Evolutionary conservation across 2,888 invertebrate genomes (phyloP).

Genomic region (Euspilapteryx auroguttella): DNA sequence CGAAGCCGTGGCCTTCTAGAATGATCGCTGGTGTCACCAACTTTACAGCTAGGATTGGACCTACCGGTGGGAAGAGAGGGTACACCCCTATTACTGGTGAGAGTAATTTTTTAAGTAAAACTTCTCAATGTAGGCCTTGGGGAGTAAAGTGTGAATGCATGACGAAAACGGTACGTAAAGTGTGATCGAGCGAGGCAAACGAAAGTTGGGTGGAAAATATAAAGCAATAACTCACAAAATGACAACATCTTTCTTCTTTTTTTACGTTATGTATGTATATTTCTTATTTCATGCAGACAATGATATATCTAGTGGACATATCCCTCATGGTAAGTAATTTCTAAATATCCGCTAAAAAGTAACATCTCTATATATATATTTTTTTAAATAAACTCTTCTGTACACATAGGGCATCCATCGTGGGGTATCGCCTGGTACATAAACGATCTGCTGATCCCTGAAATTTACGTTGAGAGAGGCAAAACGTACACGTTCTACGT

Average conservation of each 20-base stretch:
- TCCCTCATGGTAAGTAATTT: conserved; percentile 22
- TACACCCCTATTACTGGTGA: conserved; percentile 78
- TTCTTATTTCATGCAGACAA: conserved; percentile 52
- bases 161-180: too few species aligned
- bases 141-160: too few species aligned
- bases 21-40: conserved; percentile 63
- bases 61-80: conserved; percentile 79
- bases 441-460: conserved; percentile 87
- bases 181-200: too few species aligned
- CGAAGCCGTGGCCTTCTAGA: conserved; percentile 71
- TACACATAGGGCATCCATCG: conserved; percentile 68
- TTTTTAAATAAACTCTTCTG: too few species aligned
- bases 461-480: conserved; percentile 84
- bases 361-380: too few species aligned
- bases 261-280: too few species aligned
- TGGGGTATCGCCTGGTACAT: conserved; percentile 95
- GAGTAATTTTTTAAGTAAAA: too few species aligned
- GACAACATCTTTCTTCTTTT: too few species aligned
- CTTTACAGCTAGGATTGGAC: conserved; percentile 79
- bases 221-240: too few species aligned
- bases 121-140: too few species aligned
- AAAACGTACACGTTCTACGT: conserved; percentile 83
- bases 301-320: conserved; percentile 34
- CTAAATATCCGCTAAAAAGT: too few species aligned
- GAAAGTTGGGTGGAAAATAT: too few species aligned